Conservation (phyloP, 2,113 vertebrate species). For the Coracopsis vasa region DNA sequence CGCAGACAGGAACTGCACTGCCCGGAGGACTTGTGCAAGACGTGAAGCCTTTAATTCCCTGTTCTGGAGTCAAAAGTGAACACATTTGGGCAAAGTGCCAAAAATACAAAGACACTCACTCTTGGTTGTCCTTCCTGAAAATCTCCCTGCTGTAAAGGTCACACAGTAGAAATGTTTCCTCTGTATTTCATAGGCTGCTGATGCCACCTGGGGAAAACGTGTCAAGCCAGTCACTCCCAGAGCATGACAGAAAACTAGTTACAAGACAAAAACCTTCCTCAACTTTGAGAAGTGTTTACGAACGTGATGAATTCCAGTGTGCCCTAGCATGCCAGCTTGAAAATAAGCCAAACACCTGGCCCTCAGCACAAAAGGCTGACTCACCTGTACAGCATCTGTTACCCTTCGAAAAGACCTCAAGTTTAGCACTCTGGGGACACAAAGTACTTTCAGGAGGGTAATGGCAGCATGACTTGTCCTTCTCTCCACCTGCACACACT, state of each 20-base stretch:
- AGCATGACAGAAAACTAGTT: neutral
- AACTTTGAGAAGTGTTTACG: neutral
- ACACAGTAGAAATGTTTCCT: neutral
- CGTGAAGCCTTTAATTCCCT: neutral
- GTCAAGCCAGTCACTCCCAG: neutral
- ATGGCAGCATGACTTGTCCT: neutral
- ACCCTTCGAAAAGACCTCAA: conserved; percentile 39
- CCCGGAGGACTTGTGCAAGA: neutral
- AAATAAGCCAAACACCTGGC: conserved; percentile 68
- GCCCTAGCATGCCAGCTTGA: conserved; percentile 34
- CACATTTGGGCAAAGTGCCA: neutral
- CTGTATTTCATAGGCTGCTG: neutral
- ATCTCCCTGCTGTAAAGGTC: neutral
- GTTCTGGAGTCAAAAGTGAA: neutral
- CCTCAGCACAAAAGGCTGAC: conserved; percentile 70
- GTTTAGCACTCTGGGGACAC: conserved; percentile 15
- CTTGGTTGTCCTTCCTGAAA: neutral
- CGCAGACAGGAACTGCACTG: neutral
- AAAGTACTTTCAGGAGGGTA: conserved; percentile 33
- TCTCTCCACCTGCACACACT: conserved; percentile 45
- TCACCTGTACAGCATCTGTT: conserved; percentile 61
- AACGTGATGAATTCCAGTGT: conserved; percentile 24
- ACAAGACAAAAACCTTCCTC: conserved; percentile 38
- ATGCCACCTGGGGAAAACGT: conserved; percentile 37
- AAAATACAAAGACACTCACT: neutral